These are phyloP conservation scores for Sepioteuthis lessoniana DNA, from an alignment of 2,888 invertebrate species.

Conservation along the genomic window DNA sequence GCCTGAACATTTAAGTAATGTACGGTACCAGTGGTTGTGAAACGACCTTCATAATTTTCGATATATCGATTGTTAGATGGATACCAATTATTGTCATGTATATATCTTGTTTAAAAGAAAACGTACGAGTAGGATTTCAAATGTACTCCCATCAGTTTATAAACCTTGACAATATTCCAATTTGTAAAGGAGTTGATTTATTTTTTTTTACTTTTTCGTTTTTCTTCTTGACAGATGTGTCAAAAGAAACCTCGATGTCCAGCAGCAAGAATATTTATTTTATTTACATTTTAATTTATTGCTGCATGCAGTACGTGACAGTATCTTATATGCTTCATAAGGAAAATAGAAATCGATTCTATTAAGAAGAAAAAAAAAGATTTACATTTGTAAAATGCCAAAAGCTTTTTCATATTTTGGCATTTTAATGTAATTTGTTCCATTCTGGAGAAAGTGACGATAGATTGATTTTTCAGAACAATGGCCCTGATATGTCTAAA, in stretches of 20 bases:
- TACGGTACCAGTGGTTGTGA: too few relatives aligned
- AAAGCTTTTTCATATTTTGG: neutral
- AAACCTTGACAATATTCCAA: neutral
- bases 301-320: neutral
- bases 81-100: neutral
- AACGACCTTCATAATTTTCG: too few relatives aligned
- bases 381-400: neutral
- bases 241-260: neutral
- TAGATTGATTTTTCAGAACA: neutral
- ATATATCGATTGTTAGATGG: too few relatives aligned
- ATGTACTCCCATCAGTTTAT: too few relatives aligned
- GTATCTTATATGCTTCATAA: neutral
- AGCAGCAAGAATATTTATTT: neutral
- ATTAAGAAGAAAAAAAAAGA: neutral
- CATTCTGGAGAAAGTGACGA: neutral
- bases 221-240: neutral
- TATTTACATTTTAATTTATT: neutral
- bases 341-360: constrained; percentile 2
- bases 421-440: constrained; percentile 33
- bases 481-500: neutral
- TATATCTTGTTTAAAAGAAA: neutral
- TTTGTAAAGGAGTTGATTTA: neutral
- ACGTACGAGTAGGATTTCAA: too few relatives aligned
- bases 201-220: neutral
- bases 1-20: too few relatives aligned